Evolutionary conservation across 2,888 invertebrate species (phyloP).

Genomic region (Sesia bembeciformis): DNA sequence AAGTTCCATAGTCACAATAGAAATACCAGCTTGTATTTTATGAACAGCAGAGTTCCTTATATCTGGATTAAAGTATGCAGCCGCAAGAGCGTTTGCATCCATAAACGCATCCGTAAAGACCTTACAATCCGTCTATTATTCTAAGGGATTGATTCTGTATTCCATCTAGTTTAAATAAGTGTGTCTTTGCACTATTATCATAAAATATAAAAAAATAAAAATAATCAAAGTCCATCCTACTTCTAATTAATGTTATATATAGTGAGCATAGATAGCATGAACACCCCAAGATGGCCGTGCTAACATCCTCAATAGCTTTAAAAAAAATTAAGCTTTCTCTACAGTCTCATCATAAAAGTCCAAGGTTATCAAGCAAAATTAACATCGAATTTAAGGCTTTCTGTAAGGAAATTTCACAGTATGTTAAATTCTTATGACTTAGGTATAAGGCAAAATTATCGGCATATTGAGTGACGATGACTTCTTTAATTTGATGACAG

Average conservation of each 20-base stretch:
- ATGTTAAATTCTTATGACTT: neutral
- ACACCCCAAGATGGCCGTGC: neutral
- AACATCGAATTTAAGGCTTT: neutral
- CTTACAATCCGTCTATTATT: neutral
- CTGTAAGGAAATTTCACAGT: neutral
- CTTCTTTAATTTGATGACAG: slow-evolving; percentile 1
- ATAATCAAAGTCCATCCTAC: neutral
- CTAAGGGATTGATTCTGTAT: neutral
- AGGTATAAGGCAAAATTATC: neutral
- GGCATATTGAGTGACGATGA: neutral
- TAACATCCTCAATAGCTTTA: neutral
- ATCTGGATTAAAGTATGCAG: neutral
- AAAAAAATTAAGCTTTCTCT: neutral
- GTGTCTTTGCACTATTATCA: neutral
- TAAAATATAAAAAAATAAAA: too few relatives aligned
- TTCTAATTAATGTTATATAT: neutral
- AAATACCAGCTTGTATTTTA: neutral
- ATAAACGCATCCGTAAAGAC: neutral
- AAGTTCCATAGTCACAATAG: neutral
- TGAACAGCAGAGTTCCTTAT: neutral
- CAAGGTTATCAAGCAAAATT: neutral
- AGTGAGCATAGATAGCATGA: neutral
- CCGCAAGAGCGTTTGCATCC: neutral
- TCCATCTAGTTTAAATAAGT: neutral
- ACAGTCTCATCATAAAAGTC: neutral